Conservation (phyloP, 2,797 vertebrate species). For the Sebastes nivosus region DNA sequence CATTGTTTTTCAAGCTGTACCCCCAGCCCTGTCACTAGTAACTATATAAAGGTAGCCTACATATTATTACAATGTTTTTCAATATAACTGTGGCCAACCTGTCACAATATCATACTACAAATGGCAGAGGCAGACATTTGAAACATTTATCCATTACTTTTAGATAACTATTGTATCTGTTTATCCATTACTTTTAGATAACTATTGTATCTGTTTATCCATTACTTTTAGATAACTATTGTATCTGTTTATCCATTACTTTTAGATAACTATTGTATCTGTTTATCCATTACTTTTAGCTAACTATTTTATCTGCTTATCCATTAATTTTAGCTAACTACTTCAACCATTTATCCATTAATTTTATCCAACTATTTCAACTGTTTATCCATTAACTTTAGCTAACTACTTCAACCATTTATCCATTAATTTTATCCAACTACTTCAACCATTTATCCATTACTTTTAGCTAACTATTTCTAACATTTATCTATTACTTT, state of each 20-base stretch:
- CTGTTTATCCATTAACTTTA: neutral
- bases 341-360: too few species aligned
- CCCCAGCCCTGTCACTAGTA: neutral
- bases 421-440: neutral
- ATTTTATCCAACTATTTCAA: too few species aligned
- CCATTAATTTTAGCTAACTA: too few species aligned
- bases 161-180: fast-evolving
- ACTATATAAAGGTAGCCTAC: neutral
- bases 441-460: neutral
- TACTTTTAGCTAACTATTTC: neutral
- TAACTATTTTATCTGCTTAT: fast-evolving
- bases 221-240: neutral
- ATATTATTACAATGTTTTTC: neutral
- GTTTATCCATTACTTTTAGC: too few species aligned
- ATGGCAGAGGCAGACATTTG: neutral
- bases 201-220: too few species aligned
- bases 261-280: neutral
- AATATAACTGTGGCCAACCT: neutral
- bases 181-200: too few species aligned
- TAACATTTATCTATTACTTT: too few species aligned
- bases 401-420: fast-evolving
- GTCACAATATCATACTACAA: neutral
- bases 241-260: too few species aligned
- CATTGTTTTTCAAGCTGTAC: neutral
- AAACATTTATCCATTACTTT: neutral